Percentiles rank a stretch among this genome's conserved stretches.
phyloP scores from a whole-genome alignment of 2,888 invertebrate genomes.

The Watsonalla cultraria region DNA sequence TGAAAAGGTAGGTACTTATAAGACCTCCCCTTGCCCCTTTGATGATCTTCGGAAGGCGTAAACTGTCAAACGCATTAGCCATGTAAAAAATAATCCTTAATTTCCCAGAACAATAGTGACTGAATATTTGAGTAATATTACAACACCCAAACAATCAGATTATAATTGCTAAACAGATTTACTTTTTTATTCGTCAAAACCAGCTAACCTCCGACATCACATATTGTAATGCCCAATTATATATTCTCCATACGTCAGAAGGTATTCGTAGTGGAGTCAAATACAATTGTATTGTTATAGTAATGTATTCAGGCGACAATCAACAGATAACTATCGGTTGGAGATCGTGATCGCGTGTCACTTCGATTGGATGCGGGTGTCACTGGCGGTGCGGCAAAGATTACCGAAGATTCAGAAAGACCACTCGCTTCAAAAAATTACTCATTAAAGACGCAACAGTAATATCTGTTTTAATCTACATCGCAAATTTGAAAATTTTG shows the following conservation, averaged over 20 bases:
- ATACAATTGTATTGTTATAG: slow-evolving; percentile 36
- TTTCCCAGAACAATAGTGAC: no score
- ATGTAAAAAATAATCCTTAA: no score
- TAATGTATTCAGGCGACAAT: slow-evolving; percentile 26
- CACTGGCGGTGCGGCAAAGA: slow-evolving; percentile 21
- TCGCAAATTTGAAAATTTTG: no score
- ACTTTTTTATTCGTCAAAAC: not conserved
- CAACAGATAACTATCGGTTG: slow-evolving; percentile 29
- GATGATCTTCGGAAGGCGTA: no score
- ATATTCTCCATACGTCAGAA: slow-evolving; percentile 26
- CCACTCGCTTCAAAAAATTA: slow-evolving; percentile 3
- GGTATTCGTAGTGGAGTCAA: slow-evolving; percentile 18
- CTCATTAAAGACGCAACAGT: not conserved
- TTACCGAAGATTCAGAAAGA: slow-evolving; percentile 12
- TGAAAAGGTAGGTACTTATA: no score
- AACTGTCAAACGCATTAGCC: no score
- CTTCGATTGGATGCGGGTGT: slow-evolving; percentile 53
- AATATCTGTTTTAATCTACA: no score
- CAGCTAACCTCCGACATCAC: slow-evolving; percentile 8
- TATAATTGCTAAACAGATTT: slow-evolving; percentile 12
- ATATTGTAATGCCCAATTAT: slow-evolving; percentile 28
- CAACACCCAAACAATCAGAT: slow-evolving; percentile 5
- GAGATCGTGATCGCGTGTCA: slow-evolving; percentile 42
- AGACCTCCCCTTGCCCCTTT: no score
- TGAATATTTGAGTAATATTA: no score